Percentiles rank a stretch among this genome's conserved stretches.
These are phyloP conservation scores for Chaetops frenatus DNA, from an alignment of 2,113 vertebrate species.

Conservation along the genomic window DNA sequence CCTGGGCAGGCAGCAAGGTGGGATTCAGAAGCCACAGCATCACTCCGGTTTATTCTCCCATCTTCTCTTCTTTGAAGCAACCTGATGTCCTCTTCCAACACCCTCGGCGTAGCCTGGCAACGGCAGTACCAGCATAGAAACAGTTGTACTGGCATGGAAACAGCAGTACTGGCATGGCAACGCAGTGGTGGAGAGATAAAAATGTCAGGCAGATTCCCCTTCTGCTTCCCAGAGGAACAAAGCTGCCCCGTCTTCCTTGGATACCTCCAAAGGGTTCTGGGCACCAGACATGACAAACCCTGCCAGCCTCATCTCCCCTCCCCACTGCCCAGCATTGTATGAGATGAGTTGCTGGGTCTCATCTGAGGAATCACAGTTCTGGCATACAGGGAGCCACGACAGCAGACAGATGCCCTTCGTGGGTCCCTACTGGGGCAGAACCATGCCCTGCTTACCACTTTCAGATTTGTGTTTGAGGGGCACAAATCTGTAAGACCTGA, in stretches of 20 bases:
- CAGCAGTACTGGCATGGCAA: background rate
- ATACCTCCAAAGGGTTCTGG: background rate
- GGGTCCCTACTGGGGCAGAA: rapidly evolving
- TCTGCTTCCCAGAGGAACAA: background rate
- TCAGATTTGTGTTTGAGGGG: background rate
- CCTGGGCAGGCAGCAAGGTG: background rate
- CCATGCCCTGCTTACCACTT: background rate
- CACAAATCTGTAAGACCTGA: background rate
- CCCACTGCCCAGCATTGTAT: background rate
- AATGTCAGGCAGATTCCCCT: background rate
- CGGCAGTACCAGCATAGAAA: background rate
- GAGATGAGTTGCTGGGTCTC: background rate
- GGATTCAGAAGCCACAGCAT: background rate
- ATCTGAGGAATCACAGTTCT: background rate
- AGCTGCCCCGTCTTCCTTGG: rapidly evolving
- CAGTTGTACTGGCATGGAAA: background rate
- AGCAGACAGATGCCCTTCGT: background rate
- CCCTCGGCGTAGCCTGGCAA: background rate
- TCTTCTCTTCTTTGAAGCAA: background rate
- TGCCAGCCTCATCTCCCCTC: background rate
- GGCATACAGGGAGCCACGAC: background rate
- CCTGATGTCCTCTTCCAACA: background rate
- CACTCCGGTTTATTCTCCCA: rapidly evolving
- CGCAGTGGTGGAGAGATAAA: background rate
- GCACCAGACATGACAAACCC: rapidly evolving